Percentiles rank a stretch among this genome's conserved stretches.
Evolutionary conservation across 2,113 vertebrate genomes (phyloP).

Genomic region (Corythoichthys intestinalis): DNA sequence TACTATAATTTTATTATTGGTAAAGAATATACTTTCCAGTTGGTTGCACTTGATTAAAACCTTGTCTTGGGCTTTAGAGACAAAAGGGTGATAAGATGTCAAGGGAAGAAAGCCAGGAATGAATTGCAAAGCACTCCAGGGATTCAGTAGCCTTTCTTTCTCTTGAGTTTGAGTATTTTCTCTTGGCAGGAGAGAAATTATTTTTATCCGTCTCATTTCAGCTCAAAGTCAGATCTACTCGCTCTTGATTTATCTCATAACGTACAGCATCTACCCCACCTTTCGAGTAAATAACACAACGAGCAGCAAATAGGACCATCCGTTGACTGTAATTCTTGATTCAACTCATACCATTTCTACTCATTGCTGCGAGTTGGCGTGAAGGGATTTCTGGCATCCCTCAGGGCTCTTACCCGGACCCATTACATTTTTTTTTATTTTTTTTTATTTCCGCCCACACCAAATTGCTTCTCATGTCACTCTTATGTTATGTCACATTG

Average conservation of each 20-base stretch:
- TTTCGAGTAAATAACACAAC: background rate
- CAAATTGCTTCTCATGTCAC: background rate
- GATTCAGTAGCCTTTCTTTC: constrained; percentile 32
- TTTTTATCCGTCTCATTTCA: background rate
- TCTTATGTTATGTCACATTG: background rate
- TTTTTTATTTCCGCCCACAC: background rate
- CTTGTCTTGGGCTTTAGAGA: constrained; percentile 8
- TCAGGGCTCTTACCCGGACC: background rate
- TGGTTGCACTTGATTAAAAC: too few relatives aligned
- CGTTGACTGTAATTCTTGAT: background rate
- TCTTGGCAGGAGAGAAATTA: background rate
- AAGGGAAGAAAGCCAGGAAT: constrained; percentile 56
- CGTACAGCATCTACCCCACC: background rate
- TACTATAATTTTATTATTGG: too few relatives aligned
- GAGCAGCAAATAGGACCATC: too few relatives aligned
- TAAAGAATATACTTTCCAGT: too few relatives aligned
- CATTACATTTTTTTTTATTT: background rate
- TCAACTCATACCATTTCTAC: background rate
- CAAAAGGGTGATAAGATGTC: constrained; percentile 58
- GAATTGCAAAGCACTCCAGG: constrained; percentile 52
- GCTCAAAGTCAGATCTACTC: background rate
- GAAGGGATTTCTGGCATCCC: background rate
- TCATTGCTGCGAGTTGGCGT: background rate
- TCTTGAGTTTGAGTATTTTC: constrained; percentile 1
- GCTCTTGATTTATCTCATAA: background rate